These are phyloP conservation scores for Amblyraja radiata DNA, from an alignment of 2,797 vertebrate genomes.

Conservation along the genomic window DNA sequence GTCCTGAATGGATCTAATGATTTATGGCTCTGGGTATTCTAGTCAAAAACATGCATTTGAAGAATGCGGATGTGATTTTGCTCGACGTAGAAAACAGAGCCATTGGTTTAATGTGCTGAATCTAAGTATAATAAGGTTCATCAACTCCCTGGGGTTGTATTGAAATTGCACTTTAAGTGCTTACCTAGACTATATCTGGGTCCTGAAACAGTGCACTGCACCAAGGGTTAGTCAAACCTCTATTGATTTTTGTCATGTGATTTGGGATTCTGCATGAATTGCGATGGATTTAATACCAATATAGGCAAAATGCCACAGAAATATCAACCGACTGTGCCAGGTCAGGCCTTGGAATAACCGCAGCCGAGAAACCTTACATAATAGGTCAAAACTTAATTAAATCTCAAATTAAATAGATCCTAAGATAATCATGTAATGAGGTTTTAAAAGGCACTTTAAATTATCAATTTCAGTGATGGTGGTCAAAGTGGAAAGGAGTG, in stretches of 20 bases:
- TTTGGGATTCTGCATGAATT: not conserved
- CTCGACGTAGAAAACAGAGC: not conserved
- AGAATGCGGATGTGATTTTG: not conserved
- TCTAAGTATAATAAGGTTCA: not conserved
- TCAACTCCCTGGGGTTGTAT: not conserved
- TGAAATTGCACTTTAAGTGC: not conserved
- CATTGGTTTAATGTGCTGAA: not conserved
- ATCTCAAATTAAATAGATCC: not conserved
- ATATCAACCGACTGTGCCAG: not conserved
- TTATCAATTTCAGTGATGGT: not conserved
- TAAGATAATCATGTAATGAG: not conserved
- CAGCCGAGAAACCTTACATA: not conserved
- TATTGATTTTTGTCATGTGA: not conserved
- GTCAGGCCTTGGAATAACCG: not conserved
- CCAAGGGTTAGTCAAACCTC: not conserved
- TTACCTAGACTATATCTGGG: not conserved
- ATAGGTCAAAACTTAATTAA: not conserved
- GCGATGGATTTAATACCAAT: not conserved
- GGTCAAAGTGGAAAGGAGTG: not conserved
- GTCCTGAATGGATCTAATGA: not conserved
- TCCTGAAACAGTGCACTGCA: not conserved
- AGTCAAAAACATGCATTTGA: not conserved
- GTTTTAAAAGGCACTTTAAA: not conserved
- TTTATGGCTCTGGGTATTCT: not conserved
- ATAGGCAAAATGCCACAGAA: not conserved